These are phyloP conservation scores for Prostheceraeus crozeri DNA, from an alignment of 2,888 invertebrate genomes.

Conservation along the genomic window DNA sequence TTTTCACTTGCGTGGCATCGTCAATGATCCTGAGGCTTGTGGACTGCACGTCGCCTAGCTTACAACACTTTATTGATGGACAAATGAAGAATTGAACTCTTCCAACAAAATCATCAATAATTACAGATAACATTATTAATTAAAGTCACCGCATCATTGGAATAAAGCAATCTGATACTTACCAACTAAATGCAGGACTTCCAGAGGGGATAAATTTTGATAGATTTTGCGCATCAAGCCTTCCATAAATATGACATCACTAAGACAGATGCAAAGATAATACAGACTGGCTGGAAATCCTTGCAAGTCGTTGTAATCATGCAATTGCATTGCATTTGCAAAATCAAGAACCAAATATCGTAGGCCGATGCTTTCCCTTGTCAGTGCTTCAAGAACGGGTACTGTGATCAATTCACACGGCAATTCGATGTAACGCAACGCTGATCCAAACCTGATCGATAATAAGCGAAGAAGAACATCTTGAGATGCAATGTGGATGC, in stretches of 20 bases:
- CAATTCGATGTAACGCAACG: slow-evolving; percentile 68
- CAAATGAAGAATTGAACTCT: too few species aligned
- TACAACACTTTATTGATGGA: too few species aligned
- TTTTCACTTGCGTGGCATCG: too few species aligned
- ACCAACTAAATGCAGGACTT: slow-evolving; percentile 92
- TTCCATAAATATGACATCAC: slow-evolving; percentile 99
- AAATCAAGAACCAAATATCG: slow-evolving; percentile 80
- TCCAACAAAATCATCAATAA: too few species aligned
- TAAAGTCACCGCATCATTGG: too few species aligned
- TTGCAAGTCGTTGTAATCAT: slow-evolving; percentile 97
- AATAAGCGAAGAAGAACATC: slow-evolving; percentile 43
- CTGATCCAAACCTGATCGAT: slow-evolving; percentile 45
- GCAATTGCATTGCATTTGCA: slow-evolving; percentile 79
- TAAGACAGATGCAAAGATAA: slow-evolving; percentile 88
- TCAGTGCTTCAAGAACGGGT: slow-evolving; percentile 87
- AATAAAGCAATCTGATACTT: too few species aligned
- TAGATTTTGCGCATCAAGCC: slow-evolving; percentile 99
- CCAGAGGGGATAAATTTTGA: slow-evolving; percentile 94
- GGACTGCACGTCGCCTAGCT: too few species aligned
- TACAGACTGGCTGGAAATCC: slow-evolving; percentile 92
- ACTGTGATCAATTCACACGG: slow-evolving; percentile 93
- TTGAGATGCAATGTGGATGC: slow-evolving; percentile 67
- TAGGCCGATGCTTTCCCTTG: slow-evolving; percentile 65
- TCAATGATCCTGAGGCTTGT: too few species aligned
- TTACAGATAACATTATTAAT: too few species aligned